Base-by-base conservation (phyloP, 2,888 invertebrate species). In the Omphaloscelis lunosa region DNA sequence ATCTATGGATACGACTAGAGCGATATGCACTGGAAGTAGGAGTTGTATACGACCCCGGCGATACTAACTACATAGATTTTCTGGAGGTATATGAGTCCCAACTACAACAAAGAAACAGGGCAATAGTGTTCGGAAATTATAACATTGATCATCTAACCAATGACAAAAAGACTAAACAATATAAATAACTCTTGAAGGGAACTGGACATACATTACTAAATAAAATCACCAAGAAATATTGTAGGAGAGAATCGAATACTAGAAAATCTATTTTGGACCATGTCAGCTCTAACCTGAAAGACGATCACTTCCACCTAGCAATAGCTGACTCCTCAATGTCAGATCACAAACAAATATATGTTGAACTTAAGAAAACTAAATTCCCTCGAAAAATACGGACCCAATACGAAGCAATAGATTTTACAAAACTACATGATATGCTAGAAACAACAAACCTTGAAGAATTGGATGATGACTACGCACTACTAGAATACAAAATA, bases 131-230 rank as follows among this genome's bases (percentile, higher is more conserved):
- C n/a, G 15, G 15, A 11, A 41, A 29, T n/a, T 56, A 41, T 15
- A 53, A 58, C 34, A 58, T 69, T 20, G 39, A 56, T 45, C 12
- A 45, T 7, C 39, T 41, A 58, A 41, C 2, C 15, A 58, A 56
- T n/a, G n/a, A 56, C 11, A 56, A 12, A 23, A 56, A 56, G n/a
- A 56, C 58, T 15, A 27, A 27, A 45, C 17, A 29, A 45, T 70
- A 59, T 29, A 59, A 74, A 2, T 29, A 65, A 34, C 66, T n/a
- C 29, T 3, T 67, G 9, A 29, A 51, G 0, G 74, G 59, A 74
- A 7, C 61, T 15, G 61, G 67, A 51, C 23, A 59, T 67, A 67
- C 61, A 67, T 48, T 67, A 51, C 48, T 74, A n/a, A 74, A 74
- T 51, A 67, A 74, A 74, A 61, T 67, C 1, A 67, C 23, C 0